Evolutionary conservation across 1,140 invertebrate genomes (phyloP).

Genomic region (Coelopa frigida): DNA sequence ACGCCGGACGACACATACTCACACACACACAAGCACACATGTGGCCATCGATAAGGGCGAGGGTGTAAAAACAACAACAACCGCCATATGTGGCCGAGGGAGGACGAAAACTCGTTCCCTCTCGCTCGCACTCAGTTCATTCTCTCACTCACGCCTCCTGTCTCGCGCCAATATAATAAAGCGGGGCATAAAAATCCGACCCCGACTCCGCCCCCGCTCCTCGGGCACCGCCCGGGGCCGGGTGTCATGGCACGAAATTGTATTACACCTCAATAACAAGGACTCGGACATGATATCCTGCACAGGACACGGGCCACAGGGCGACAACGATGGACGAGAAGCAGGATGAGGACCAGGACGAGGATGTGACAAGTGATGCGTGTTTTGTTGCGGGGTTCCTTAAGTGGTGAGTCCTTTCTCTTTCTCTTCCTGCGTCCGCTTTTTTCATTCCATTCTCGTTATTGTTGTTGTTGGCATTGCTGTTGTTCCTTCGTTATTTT

Average conservation of each 20-base stretch:
- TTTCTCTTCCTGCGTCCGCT: too few species aligned
- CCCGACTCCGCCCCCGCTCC: background rate
- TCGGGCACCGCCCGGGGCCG: background rate
- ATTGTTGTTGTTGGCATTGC: slow-evolving; percentile 4
- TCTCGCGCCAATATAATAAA: too few species aligned
- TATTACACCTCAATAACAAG: slow-evolving; percentile 45
- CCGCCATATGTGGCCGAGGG: too few species aligned
- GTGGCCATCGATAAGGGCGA: too few species aligned
- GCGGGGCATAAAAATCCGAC: too few species aligned
- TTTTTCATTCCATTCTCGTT: slow-evolving; percentile 18
- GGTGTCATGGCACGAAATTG: slow-evolving; percentile 35
- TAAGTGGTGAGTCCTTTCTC: slow-evolving; percentile 42
- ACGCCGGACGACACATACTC: slow-evolving; percentile 7
- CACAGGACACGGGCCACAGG: slow-evolving; percentile 2
- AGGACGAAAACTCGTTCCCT: too few species aligned
- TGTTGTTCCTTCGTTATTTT: slow-evolving; percentile 20
- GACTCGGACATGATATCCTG: slow-evolving; percentile 34
- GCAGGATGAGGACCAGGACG: slow-evolving; percentile 1
- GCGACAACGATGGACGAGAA: background rate
- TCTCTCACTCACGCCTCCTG: too few species aligned
- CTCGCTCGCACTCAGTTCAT: too few species aligned
- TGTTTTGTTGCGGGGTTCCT: slow-evolving; percentile 44
- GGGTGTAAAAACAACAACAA: too few species aligned
- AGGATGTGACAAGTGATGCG: slow-evolving; percentile 44
- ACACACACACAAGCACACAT: background rate